Base-by-base conservation (phyloP, 2,888 invertebrate species). In the Cosmia trapezina region DNA sequence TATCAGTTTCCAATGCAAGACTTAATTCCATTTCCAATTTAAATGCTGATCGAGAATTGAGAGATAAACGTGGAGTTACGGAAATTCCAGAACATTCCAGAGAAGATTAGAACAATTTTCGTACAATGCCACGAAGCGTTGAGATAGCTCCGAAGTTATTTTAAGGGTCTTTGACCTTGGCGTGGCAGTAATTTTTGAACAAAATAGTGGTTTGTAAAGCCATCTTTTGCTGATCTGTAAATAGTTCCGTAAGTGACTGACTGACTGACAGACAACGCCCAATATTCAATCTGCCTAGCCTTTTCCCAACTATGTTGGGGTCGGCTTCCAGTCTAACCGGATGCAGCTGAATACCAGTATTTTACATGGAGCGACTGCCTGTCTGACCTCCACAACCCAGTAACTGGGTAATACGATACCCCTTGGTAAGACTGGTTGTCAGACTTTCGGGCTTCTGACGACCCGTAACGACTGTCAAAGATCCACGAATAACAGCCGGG, bases 11-110 rank as follows among this genome's bases (percentile, higher is more conserved):
- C 14, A 59, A 54, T 64, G 59, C 47, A 57, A 51, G 41, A 57
- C 78, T 73, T 67, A 57, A 78, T 78, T 64, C n/a, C 19, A 68
- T 78, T 63, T 75, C 45, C 69, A 80, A 70, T 79, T 79, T 79
- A 70, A 69, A 79, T 63, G 54, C 66, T 70, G 62, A 79, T 70
- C 51, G n/a, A 49, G 17, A 75, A 76, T 70, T 74, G 57, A 66
- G 54, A 66, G 57, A 66, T 70, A 70, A 70, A 56, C 28, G 37
- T 60, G 14, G 67, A 70, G 41, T 47, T 67, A 67, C 54, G 66
- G 60, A 64, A 75, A 63, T 66, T 54, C 53, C 53, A 54, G 47
- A 75, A 67, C 60, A 78, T 80, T 75, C 53, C 37, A 17, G 12
- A 51, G 54, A 61, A 76, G 76, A 80, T 80, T 71, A 70, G 68